A percentile compares a stretch with the other conserved stretches of the same genome.
Evolutionary conservation across 2,113 vertebrate genomes (phyloP).

Genomic region (Cryptotis parvus): DNA sequence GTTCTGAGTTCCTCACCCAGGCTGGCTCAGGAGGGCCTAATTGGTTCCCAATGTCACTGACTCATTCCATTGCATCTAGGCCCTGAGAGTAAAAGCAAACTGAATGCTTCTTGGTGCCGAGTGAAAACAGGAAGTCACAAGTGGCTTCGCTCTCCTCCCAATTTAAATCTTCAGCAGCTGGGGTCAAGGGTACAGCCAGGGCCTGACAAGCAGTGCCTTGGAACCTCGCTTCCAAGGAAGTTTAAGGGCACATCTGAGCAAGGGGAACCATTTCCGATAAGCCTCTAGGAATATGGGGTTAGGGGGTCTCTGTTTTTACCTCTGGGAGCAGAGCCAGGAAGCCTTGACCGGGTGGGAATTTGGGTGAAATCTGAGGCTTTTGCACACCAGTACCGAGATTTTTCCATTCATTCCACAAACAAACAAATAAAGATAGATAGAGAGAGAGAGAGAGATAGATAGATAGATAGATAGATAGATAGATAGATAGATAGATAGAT

Average conservation of each 20-base stretch:
- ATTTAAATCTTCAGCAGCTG: constrained; percentile 30
- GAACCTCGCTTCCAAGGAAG: not conserved
- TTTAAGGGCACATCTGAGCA: not conserved
- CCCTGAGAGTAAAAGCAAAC: constrained; percentile 57
- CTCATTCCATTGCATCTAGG: constrained; percentile 33
- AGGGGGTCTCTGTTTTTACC: not conserved
- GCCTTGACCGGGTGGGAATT: not conserved
- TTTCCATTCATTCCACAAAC: not conserved
- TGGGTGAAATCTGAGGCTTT: no score
- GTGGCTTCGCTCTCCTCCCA: constrained; percentile 61
- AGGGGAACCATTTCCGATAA: not conserved
- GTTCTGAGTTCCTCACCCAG: not conserved
- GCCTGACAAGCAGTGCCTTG: not conserved
- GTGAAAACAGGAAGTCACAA: constrained; percentile 80
- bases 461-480: no score
- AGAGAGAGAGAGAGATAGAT: no score
- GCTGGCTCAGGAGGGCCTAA: not conserved
- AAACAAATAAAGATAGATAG: not conserved
- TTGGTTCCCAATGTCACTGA: not conserved
- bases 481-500: no score
- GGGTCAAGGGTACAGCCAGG: constrained; percentile 37
- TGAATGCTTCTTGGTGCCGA: constrained; percentile 33
- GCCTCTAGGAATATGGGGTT: not conserved
- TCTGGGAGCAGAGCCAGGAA: not conserved
- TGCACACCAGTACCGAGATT: not conserved